A percentile compares a stretch with the other conserved stretches of the same genome.
phyloP scores from a whole-genome alignment of 2,113 vertebrate genomes.

The Dendropsophus ebraccatus region DNA sequence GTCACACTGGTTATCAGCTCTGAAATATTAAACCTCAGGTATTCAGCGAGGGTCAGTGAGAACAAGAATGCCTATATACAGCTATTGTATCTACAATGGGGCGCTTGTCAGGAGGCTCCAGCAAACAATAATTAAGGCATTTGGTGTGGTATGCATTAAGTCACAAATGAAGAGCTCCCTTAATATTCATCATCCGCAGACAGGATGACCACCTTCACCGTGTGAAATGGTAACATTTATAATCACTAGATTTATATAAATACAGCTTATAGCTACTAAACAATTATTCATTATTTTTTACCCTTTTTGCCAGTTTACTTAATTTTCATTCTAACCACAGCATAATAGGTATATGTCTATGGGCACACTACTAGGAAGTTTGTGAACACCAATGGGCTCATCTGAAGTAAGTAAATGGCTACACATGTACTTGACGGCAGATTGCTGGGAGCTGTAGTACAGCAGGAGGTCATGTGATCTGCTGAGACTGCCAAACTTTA shows the following conservation, averaged over 20 bases:
- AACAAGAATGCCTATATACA: conserved; percentile 66
- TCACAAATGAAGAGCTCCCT: conserved; percentile 53
- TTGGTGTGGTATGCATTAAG: conserved; percentile 60
- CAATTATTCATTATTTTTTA: neutral
- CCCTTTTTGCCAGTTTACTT: neutral
- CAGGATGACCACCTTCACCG: neutral
- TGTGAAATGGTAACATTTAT: neutral
- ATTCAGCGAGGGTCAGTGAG: conserved; percentile 63
- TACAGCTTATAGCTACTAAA: neutral
- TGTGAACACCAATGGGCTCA: neutral
- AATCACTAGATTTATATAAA: neutral
- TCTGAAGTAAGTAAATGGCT: neutral
- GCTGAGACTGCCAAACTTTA: neutral
- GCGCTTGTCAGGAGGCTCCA: conserved; percentile 63
- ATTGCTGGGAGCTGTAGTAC: neutral
- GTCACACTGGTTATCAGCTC: conserved; percentile 66
- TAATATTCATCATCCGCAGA: conserved; percentile 56
- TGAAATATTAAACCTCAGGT: conserved; percentile 71
- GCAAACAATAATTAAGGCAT: conserved; percentile 64
- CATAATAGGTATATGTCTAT: neutral
- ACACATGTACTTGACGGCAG: neutral
- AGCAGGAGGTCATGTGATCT: neutral
- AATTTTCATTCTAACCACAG: neutral
- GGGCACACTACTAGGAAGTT: neutral
- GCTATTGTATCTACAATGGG: conserved; percentile 61